Evolutionary conservation across 2,113 vertebrate genomes (phyloP).

Genomic region (Oreochromis aureus): DNA sequence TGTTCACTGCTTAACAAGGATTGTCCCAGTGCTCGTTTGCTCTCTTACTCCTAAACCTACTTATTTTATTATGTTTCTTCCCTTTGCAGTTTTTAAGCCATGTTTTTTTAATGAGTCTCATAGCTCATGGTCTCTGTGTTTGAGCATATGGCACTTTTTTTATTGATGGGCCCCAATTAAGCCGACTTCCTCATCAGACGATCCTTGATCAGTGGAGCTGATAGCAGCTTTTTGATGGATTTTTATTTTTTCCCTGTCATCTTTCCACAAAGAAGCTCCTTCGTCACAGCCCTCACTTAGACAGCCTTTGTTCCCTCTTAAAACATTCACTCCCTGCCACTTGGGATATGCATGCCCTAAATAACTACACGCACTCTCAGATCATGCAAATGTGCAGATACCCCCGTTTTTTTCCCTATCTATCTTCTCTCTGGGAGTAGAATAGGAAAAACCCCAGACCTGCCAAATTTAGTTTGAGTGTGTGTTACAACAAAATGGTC

Average conservation of each 20-base stretch:
- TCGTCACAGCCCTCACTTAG: conserved; percentile 11
- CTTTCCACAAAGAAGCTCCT: conserved; percentile 16
- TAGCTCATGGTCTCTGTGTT: conserved; percentile 16
- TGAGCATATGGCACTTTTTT: conserved; percentile 31
- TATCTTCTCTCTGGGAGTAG: neutral
- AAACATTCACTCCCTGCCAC: conserved; percentile 11
- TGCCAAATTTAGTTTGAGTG: neutral
- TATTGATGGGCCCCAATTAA: conserved; percentile 56
- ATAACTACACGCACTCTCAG: conserved; percentile 22
- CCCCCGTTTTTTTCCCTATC: neutral
- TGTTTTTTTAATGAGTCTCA: conserved; percentile 38
- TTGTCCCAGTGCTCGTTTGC: neutral
- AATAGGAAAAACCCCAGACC: neutral
- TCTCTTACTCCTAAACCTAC: neutral
- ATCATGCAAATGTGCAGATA: neutral
- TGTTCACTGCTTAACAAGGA: neutral
- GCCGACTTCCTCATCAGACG: conserved; percentile 33
- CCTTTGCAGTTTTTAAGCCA: neutral
- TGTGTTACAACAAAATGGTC: neutral
- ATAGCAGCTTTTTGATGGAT: conserved; percentile 38
- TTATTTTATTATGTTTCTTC: conserved; percentile 2
- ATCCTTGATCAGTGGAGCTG: conserved; percentile 50
- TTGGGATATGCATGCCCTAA: conserved; percentile 20
- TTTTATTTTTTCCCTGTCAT: conserved; percentile 17
- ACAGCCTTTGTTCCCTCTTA: conserved; percentile 29